These are phyloP conservation scores for Biston betularia DNA, from an alignment of 2,888 invertebrate species.

Conservation along the genomic window DNA sequence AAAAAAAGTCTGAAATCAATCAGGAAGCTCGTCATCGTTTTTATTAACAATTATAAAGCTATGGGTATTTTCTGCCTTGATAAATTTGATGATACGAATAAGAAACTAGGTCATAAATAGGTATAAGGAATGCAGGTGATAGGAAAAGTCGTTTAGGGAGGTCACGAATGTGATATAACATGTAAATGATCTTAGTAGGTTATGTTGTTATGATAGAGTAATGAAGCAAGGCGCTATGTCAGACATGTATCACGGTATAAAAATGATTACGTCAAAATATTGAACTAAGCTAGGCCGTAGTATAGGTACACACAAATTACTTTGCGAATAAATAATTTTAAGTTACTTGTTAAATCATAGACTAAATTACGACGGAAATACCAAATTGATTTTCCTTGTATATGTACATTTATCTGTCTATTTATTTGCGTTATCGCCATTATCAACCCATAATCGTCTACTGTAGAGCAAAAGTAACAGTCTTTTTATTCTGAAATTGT, in stretches of 20 bases:
- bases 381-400: no score
- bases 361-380: no score
- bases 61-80: not conserved
- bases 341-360: no score
- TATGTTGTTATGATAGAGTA: slow-evolving; percentile 22
- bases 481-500: no score
- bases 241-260: slow-evolving; percentile 23
- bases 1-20: no score
- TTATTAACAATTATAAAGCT: not conserved
- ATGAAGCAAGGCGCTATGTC: slow-evolving; percentile 27
- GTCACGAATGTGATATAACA: slow-evolving; percentile 20
- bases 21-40: not conserved
- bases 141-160: slow-evolving; percentile 10
- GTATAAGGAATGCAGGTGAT: not conserved
- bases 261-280: slow-evolving; percentile 25
- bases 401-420: no score
- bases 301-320: no score
- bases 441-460: no score
- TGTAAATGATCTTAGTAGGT: slow-evolving; percentile 15
- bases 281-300: slow-evolving; percentile 6
- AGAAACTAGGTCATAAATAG: not conserved
- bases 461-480: no score
- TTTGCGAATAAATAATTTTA: no score
- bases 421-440: no score
- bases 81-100: not conserved